Conservation (phyloP, 2,113 vertebrate genomes). For the Glaucomys volans region DNA sequence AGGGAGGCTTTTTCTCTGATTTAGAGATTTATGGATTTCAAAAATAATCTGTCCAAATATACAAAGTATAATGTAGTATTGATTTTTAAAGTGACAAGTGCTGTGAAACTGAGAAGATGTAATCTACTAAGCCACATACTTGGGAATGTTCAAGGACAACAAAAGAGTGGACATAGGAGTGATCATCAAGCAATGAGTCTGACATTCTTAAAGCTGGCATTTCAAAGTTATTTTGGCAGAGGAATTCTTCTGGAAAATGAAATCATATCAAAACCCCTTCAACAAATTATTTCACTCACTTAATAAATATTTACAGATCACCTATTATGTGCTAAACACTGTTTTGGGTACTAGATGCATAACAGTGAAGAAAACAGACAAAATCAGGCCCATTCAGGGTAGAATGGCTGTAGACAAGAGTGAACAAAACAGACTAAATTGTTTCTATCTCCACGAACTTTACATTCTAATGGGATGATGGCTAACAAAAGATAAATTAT, state of each 20-base stretch:
- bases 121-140: neutral
- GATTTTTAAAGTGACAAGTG: slow-evolving; percentile 58
- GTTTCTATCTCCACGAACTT: neutral
- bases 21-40: slow-evolving; percentile 67
- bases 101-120: slow-evolving; percentile 3
- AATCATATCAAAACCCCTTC: neutral
- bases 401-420: neutral
- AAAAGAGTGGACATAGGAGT: neutral
- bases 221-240: neutral
- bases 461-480: neutral
- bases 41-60: slow-evolving; percentile 67
- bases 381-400: neutral
- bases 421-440: neutral
- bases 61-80: slow-evolving; percentile 59
- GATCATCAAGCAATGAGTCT: neutral
- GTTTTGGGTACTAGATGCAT: neutral
- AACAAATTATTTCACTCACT: neutral
- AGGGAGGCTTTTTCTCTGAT: slow-evolving; percentile 47
- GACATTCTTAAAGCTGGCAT: neutral
- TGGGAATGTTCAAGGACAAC: neutral
- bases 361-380: neutral
- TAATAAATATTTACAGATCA: slow-evolving; percentile 25
- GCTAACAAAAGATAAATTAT: neutral
- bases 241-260: neutral
- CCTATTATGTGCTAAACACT: neutral